Conservation (phyloP, 2,888 invertebrate species). For the Agonum fuliginosum region DNA sequence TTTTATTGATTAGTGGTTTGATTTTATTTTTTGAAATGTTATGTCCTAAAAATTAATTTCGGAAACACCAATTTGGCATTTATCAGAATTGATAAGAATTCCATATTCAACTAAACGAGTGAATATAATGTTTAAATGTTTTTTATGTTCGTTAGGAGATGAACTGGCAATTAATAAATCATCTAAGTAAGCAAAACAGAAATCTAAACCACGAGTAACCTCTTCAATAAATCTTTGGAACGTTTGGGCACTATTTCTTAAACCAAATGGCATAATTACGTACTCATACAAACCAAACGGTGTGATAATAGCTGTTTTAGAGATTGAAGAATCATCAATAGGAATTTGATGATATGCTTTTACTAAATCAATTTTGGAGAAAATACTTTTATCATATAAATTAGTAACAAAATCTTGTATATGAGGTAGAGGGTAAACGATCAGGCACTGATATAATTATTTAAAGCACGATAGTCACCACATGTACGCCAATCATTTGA, state of each 20-base stretch:
- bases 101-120: background rate
- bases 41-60: conserved; percentile 58
- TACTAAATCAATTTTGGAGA: background rate
- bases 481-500: no score
- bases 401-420: conserved; percentile 9
- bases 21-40: conserved; percentile 57
- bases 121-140: background rate
- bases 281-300: conserved; percentile 29
- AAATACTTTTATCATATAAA: background rate
- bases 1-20: conserved; percentile 7
- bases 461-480: background rate
- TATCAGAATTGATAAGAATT: background rate
- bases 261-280: background rate
- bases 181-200: conserved; percentile 3
- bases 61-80: conserved; percentile 54
- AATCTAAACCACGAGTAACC: conserved; percentile 6
- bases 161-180: background rate
- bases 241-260: background rate
- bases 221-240: background rate
- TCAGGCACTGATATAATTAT: no score
- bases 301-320: conserved; percentile 8
- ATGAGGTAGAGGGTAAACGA: conserved; percentile 17
- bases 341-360: conserved; percentile 4
- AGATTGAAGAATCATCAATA: background rate
- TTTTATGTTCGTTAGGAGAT: background rate